Percentiles rank a stretch among this genome's conserved stretches.
Conservation (phyloP, 2,888 invertebrate species). For the Halictus quadricinctus region DNA sequence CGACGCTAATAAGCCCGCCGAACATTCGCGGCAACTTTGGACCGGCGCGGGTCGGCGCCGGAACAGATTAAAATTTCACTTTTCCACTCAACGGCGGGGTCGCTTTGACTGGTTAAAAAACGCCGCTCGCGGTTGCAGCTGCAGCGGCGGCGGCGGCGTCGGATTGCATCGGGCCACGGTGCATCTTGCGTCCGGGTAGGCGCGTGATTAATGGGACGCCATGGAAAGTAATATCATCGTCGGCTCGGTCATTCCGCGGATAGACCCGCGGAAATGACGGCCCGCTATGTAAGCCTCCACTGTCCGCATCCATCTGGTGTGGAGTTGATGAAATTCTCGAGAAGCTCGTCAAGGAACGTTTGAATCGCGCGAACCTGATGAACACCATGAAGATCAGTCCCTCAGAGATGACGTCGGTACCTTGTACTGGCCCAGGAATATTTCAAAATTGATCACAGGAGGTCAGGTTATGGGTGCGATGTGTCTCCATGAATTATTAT, state of each 20-base stretch:
- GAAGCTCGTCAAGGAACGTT: conserved; percentile 18
- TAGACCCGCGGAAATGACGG: conserved; percentile 46
- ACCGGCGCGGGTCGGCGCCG: background rate
- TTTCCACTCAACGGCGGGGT: background rate
- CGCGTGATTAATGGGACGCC: conserved; percentile 71
- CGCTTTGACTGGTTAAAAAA: conserved; percentile 1
- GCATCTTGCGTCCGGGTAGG: conserved; percentile 14
- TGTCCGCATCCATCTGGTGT: conserved; percentile 45
- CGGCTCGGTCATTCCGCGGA: conserved; percentile 49
- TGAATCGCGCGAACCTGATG: background rate
- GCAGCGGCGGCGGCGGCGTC: conserved; percentile 6
- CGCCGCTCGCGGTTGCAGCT: background rate
- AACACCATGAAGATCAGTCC: too few relatives aligned
- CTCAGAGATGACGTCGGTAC: too few relatives aligned
- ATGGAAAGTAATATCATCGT: conserved; percentile 56
- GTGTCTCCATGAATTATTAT: too few relatives aligned
- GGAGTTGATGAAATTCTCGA: conserved; percentile 26
- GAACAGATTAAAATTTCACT: conserved; percentile 16
- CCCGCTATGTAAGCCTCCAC: conserved; percentile 34
- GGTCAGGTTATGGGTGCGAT: too few relatives aligned
- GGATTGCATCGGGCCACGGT: conserved; percentile 42
- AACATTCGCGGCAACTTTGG: conserved; percentile 21
- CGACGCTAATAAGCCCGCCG: conserved; percentile 16
- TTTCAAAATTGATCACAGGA: too few relatives aligned
- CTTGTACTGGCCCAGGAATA: too few relatives aligned